phyloP scores from a whole-genome alignment of 2,113 vertebrate species.

The Monarcha castaneiventris region DNA sequence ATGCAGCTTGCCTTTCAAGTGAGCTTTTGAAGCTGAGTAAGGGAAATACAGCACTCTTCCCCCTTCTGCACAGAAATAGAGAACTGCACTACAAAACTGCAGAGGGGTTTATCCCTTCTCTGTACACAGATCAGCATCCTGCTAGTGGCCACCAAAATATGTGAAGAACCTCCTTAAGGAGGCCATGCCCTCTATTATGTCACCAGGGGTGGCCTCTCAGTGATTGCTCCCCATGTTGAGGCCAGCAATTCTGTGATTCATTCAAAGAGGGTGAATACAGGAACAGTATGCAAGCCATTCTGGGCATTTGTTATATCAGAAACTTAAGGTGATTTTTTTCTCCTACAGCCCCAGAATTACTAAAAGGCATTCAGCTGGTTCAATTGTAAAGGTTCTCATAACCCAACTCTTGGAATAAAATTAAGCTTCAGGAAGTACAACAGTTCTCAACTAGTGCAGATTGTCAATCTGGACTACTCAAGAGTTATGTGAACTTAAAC shows the following conservation, averaged over 20 bases:
- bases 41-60: not conserved
- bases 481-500: not conserved
- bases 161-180: not conserved
- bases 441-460: not conserved
- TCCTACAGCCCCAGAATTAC: not conserved
- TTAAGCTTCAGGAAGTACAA: not conserved
- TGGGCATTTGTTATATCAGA: not conserved
- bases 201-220: not conserved
- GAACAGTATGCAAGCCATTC: not conserved
- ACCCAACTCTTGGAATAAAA: not conserved
- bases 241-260: not conserved
- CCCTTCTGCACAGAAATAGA: not conserved
- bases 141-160: not conserved
- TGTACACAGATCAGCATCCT: not conserved
- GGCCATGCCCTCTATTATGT: not conserved
- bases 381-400: not conserved
- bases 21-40: not conserved
- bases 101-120: not conserved
- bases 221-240: not conserved
- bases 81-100: not conserved
- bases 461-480: not conserved
- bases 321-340: not conserved
- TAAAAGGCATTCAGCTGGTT: not conserved
- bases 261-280: not conserved
- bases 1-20: not conserved